Percentiles rank a stretch among this genome's conserved stretches.
phyloP scores from a whole-genome alignment of 2,888 invertebrate species.

The Uloborus plumipes region DNA sequence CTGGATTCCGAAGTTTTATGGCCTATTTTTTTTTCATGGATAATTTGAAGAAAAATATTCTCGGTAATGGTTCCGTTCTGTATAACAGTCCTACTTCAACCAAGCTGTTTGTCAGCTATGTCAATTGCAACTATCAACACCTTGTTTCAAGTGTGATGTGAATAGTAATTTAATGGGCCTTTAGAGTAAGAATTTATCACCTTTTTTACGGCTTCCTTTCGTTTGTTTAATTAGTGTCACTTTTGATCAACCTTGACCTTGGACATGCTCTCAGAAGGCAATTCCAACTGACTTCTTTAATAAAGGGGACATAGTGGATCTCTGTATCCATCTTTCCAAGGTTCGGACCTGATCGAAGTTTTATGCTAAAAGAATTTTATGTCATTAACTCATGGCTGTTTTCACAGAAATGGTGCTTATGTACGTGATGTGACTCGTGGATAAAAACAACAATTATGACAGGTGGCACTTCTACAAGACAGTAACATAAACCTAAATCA shows the following conservation, averaged over 20 bases:
- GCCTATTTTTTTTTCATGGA: too few species aligned
- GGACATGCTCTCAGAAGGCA: slow-evolving; percentile 29
- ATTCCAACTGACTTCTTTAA: neutral
- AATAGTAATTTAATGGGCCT: slow-evolving; percentile 55
- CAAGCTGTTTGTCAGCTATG: slow-evolving; percentile 36
- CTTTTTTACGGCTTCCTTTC: slow-evolving; percentile 43
- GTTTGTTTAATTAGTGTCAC: slow-evolving; percentile 57
- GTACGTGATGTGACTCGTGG: too few species aligned
- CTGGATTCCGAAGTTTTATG: too few species aligned
- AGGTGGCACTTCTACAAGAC: too few species aligned
- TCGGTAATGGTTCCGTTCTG: slow-evolving; percentile 27
- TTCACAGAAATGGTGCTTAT: too few species aligned
- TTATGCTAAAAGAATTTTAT: slow-evolving; percentile 39
- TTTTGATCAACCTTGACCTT: slow-evolving; percentile 34
- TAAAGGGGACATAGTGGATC: too few species aligned
- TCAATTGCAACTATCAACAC: slow-evolving; percentile 54
- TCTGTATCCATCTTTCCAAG: neutral
- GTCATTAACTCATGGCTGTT: too few species aligned
- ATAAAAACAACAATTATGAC: too few species aligned
- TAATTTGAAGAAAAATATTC: too few species aligned
- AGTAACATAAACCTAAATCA: too few species aligned
- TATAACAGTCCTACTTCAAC: neutral
- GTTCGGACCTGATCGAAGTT: slow-evolving; percentile 25
- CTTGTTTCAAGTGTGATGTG: slow-evolving; percentile 50
- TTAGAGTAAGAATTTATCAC: slow-evolving; percentile 49